These are phyloP conservation scores for Forbesichthys agassizii DNA, from an alignment of 2,113 vertebrate genomes.

Conservation along the genomic window DNA sequence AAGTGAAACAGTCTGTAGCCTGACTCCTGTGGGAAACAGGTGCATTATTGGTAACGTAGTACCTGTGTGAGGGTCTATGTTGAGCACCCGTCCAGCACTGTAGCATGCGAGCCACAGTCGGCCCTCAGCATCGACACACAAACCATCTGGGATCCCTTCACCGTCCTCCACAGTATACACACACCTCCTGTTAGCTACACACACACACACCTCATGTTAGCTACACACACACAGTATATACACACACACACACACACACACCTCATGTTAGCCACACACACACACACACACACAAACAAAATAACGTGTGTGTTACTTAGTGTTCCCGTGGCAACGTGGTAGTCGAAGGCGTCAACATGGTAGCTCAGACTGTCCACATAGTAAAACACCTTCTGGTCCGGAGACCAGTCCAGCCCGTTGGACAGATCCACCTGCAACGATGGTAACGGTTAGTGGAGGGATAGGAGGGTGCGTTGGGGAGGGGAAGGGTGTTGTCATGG, in stretches of 20 bases:
- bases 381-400: constrained; percentile 87
- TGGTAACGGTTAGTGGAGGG: neutral
- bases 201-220: neutral
- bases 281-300: too few relatives aligned
- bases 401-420: constrained; percentile 93
- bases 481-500: neutral
- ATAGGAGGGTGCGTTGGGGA: neutral
- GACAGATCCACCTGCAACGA: constrained; percentile 85
- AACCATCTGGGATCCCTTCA: constrained; percentile 90
- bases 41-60: neutral
- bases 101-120: constrained; percentile 95
- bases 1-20: constrained; percentile 85
- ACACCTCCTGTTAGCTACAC: constrained; percentile 64
- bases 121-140: constrained; percentile 87
- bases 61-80: constrained; percentile 89
- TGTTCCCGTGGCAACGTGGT: constrained; percentile 81
- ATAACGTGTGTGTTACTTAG: constrained; percentile 67
- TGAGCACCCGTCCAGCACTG: constrained; percentile 86
- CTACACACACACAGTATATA: neutral
- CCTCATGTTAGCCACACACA: too few relatives aligned
- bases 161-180: constrained; percentile 75
- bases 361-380: constrained; percentile 91
- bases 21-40: constrained; percentile 75
- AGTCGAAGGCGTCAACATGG: constrained; percentile 89
- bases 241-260: neutral